A percentile compares a stretch with the other conserved stretches of the same genome.
These are phyloP conservation scores for Paedocypris micromegethes DNA, from an alignment of 2,797 vertebrate species.

Conservation along the genomic window DNA sequence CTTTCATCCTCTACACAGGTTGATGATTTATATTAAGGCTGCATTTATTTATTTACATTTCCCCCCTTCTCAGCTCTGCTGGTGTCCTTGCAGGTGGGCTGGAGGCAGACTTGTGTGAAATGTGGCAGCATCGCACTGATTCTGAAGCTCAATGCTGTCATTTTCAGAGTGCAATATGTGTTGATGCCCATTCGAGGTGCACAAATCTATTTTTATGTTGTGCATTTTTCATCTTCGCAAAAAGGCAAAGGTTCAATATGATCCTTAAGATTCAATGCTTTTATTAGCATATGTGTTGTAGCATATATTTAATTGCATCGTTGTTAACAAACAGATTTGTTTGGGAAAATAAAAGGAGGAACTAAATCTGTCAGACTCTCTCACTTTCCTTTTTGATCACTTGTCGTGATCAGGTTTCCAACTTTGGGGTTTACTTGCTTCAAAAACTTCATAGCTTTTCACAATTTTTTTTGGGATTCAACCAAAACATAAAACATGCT, in stretches of 20 bases:
- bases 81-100: constrained; percentile 42
- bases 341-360: neutral
- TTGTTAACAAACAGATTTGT: neutral
- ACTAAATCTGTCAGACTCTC: neutral
- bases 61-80: constrained; percentile 1
- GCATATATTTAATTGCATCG: neutral
- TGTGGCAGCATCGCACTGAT: constrained; percentile 11
- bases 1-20: constrained; percentile 25
- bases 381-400: neutral
- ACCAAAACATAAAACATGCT: too few relatives aligned
- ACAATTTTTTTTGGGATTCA: too few relatives aligned
- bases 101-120: constrained; percentile 40
- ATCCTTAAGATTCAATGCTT: too few relatives aligned
- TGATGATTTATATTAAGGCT: constrained; percentile 43
- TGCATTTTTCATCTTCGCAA: too few relatives aligned
- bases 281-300: too few relatives aligned
- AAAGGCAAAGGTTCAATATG: too few relatives aligned
- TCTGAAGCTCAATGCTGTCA: constrained; percentile 15
- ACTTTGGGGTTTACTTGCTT: too few relatives aligned
- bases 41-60: constrained; percentile 48
- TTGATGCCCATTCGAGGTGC: neutral
- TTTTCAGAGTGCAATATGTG: neutral
- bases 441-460: too few relatives aligned
- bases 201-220: neutral
- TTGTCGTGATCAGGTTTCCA: constrained; percentile 6